Base-by-base conservation (phyloP, 2,113 vertebrate species). In the Hemichromis elongatus region DNA sequence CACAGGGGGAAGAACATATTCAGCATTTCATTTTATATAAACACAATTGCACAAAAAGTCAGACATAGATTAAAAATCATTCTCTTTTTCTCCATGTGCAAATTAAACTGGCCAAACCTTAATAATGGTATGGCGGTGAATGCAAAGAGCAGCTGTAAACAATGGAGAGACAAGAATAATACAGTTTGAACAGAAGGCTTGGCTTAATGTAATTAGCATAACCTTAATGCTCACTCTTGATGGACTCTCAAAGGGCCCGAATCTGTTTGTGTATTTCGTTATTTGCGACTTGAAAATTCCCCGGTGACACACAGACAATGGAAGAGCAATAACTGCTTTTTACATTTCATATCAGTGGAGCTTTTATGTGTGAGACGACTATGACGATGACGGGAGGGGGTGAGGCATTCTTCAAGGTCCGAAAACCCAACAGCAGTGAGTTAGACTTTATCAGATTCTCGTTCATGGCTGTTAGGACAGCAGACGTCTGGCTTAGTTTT, bases 271-370 rank as follows among this genome's bases (percentile, higher is more conserved):
- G 50, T 81, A 82, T 85, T 94, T 92, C 91, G 79, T 93, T 93
- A 88, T 92, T 93, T 92, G 80, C 86, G 82, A 90, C 81, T 79
- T 85, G 59, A 79, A 89, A 63, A 89, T 81, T 91, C 89, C 90
- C 94, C n/a, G 3, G 88, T 66, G 87, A 91, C 11, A 54, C 86
- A 82, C 77, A 85, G 63, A 83, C 79, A 85, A 57, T 52, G 81
- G 85, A 83, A 84, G 70, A 92, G 85, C 82, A 89, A 87, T 88
- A 86, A 91, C 84, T 50, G 85, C 88, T 90, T 86, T 93, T 94
- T 86, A 80, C 91, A 93, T 77, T 93, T 92, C 89, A 90, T 88
- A 94, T 94, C 90, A 92, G 91, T 89, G 92, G 86, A 84, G 89
- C 93, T 86, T 70, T 92, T 85, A 94, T 8, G 68, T 89, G 86